phyloP scores from a whole-genome alignment of 2,888 invertebrate species.

The Amiota mariae region DNA sequence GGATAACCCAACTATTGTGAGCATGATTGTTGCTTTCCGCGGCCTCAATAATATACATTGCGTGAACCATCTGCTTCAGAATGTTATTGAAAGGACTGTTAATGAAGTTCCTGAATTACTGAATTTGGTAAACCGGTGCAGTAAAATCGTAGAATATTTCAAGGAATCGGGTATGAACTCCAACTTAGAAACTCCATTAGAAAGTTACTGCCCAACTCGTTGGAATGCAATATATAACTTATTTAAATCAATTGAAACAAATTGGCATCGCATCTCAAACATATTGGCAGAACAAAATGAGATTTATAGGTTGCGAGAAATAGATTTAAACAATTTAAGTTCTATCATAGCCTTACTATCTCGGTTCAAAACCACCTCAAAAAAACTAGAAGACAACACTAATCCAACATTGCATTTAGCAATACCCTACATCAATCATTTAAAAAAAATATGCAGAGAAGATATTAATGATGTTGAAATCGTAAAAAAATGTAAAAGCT shows the following conservation, averaged over 20 bases:
- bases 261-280: slow-evolving; percentile 24
- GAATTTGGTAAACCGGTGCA: slow-evolving; percentile 32
- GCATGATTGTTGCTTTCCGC: slow-evolving; percentile 33
- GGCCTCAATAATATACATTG: slow-evolving; percentile 35
- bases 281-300: slow-evolving; percentile 32
- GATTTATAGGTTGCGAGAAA: slow-evolving; percentile 1
- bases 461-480: slow-evolving; percentile 5
- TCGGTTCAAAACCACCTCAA: slow-evolving; percentile 4
- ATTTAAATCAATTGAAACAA: slow-evolving; percentile 24
- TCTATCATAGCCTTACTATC: not conserved
- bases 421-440: slow-evolving; percentile 9
- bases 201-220: slow-evolving; percentile 32
- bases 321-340: not conserved
- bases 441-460: not conserved
- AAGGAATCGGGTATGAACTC: slow-evolving; percentile 27
- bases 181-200: slow-evolving; percentile 24
- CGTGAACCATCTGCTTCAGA: slow-evolving; percentile 39
- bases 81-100: slow-evolving; percentile 33
- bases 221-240: slow-evolving; percentile 36
- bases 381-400: slow-evolving; percentile 8
- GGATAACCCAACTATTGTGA: slow-evolving; percentile 33
- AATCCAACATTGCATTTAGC: slow-evolving; percentile 1
- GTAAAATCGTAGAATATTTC: slow-evolving; percentile 39
- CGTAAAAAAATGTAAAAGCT: slow-evolving; percentile 7
- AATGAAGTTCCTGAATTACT: slow-evolving; percentile 23